Percentiles rank a stretch among this genome's conserved stretches.
phyloP scores from a whole-genome alignment of 2,888 invertebrate species.

The Hydraecia micacea region DNA sequence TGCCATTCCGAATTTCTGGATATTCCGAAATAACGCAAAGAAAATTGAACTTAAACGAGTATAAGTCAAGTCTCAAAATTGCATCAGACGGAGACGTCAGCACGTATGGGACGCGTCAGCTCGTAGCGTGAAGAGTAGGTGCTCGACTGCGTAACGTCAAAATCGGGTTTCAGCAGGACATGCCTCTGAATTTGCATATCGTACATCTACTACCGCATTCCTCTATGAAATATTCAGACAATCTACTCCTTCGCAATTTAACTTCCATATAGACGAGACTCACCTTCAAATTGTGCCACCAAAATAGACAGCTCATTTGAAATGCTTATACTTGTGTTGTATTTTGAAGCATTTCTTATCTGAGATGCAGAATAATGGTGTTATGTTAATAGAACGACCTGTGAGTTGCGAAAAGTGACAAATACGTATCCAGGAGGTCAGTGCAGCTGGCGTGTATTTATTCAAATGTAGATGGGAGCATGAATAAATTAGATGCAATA shows the following conservation, averaged over 20 bases:
- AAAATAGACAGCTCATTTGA: conserved; percentile 70
- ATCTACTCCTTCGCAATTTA: conserved; percentile 70
- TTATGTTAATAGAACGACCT: conserved; percentile 75
- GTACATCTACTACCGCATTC: conserved; percentile 68
- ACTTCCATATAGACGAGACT: conserved; percentile 64
- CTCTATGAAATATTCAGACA: conserved; percentile 79
- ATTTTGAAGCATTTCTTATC: conserved; percentile 70
- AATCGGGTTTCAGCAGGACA: conserved; percentile 78
- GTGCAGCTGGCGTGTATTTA: conserved; percentile 82
- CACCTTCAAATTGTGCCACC: conserved; percentile 46
- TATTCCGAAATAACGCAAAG: conserved; percentile 50
- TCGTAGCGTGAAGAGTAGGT: conserved; percentile 72
- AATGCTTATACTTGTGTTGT: conserved; percentile 47
- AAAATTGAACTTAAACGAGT: conserved; percentile 62
- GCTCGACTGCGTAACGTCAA: conserved; percentile 76
- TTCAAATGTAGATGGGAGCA: conserved; percentile 81
- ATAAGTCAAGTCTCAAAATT: conserved; percentile 56
- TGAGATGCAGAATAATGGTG: conserved; percentile 68
- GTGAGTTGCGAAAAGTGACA: conserved; percentile 72
- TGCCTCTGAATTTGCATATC: conserved; percentile 78
- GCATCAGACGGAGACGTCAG: conserved; percentile 33
- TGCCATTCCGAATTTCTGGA: conserved; percentile 66
- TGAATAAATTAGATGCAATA: conserved; percentile 89
- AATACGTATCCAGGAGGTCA: conserved; percentile 74
- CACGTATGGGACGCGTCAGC: conserved; percentile 71